Evolutionary conservation across 1,140 invertebrate species (phyloP).

Genomic region (Nymphalis io): DNA sequence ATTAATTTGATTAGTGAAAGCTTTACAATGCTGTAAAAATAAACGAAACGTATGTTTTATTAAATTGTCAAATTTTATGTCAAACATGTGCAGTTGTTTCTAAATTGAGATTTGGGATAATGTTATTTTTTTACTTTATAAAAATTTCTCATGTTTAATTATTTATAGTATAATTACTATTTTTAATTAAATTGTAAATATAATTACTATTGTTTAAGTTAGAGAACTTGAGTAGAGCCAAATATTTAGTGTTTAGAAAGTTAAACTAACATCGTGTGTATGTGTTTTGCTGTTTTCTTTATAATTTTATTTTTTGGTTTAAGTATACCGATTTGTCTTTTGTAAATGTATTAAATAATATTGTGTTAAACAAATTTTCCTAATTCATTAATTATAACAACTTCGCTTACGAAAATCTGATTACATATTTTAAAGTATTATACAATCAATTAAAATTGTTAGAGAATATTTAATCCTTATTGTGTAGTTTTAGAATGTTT

Average conservation of each 20-base stretch:
- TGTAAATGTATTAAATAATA: not conserved
- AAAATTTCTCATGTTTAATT: not conserved
- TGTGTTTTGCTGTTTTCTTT: not conserved
- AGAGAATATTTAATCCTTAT: not conserved
- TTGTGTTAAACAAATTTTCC: not conserved
- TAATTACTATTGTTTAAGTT: not conserved
- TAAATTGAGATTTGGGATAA: conserved; percentile 5
- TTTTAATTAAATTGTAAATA: not conserved
- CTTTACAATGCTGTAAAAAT: too few species aligned
- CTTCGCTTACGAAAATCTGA: not conserved
- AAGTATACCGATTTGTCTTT: not conserved
- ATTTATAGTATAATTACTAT: not conserved
- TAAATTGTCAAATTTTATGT: conserved; percentile 4
- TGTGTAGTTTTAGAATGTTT: not conserved
- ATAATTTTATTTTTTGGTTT: not conserved
- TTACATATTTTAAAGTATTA: not conserved
- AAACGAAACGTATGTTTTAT: conserved; percentile 8
- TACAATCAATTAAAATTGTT: conserved; percentile 4
- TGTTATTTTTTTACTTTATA: not conserved
- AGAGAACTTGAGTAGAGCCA: not conserved
- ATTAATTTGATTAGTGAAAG: too few species aligned
- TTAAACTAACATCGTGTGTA: not conserved
- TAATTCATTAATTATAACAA: not conserved
- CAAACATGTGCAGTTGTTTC: conserved; percentile 18
- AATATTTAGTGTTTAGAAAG: conserved; percentile 3